phyloP scores from a whole-genome alignment of 2,113 vertebrate genomes.

The Pungitius pungitius region DNA sequence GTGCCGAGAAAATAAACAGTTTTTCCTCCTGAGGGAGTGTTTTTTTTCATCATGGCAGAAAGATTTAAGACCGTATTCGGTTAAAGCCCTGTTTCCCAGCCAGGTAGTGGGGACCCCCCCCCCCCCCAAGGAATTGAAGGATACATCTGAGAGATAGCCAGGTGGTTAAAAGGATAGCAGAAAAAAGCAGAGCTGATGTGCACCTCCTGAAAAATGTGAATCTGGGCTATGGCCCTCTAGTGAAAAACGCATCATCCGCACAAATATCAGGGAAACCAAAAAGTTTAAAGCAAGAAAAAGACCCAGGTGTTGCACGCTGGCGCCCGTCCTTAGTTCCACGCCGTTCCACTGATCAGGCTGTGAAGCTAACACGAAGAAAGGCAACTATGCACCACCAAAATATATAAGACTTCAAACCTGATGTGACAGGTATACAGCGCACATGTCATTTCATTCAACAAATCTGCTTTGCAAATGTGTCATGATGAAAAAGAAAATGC shows the following conservation, averaged over 20 bases:
- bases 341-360: neutral
- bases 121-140: neutral
- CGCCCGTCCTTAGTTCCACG: neutral
- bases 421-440: too few species aligned
- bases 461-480: too few species aligned
- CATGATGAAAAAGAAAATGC: too few species aligned
- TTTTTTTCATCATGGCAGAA: slow-evolving; percentile 19
- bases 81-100: neutral
- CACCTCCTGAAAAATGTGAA: neutral
- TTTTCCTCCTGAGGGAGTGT: slow-evolving; percentile 2
- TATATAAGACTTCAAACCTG: too few species aligned
- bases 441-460: too few species aligned
- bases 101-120: neutral
- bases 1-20: slow-evolving; percentile 13
- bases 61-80: slow-evolving; percentile 12
- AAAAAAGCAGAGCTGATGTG: neutral
- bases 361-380: too few species aligned
- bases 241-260: too few species aligned
- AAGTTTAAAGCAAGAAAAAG: neutral
- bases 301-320: too few species aligned
- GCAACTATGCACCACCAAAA: too few species aligned
- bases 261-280: neutral
- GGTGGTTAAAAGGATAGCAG: neutral
- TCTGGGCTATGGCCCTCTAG: neutral
- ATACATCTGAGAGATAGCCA: neutral